These are phyloP conservation scores for Protodeltote pygarga DNA, from an alignment of 2,888 invertebrate species.

Conservation along the genomic window DNA sequence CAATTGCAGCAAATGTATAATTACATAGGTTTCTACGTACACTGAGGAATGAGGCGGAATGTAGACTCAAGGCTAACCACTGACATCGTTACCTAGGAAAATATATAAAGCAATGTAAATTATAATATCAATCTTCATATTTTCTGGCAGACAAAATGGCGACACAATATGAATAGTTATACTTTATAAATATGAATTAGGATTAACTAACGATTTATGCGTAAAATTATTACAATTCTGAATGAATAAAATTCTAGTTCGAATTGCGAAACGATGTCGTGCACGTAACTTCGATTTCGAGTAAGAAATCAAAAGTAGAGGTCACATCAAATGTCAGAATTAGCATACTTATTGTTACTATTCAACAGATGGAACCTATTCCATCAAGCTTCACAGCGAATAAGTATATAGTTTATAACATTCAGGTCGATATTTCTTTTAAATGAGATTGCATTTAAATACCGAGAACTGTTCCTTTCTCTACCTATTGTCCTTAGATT, in stretches of 20 bases:
- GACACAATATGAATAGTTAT: constrained; percentile 40
- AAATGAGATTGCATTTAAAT: constrained; percentile 6
- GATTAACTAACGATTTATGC: constrained; percentile 35
- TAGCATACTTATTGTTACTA: constrained; percentile 60
- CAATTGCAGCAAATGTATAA: constrained; percentile 65
- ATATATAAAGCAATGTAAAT: constrained; percentile 40
- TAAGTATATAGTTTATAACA: background rate
- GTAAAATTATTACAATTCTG: constrained; percentile 48
- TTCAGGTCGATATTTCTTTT: constrained; percentile 2
- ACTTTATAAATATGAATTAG: constrained; percentile 31
- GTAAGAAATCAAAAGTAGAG: constrained; percentile 71
- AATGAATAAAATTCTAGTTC: constrained; percentile 60
- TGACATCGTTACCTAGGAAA: constrained; percentile 69
- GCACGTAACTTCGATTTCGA: constrained; percentile 62
- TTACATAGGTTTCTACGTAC: constrained; percentile 69
- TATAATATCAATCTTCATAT: constrained; percentile 21
- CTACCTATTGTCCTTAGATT: constrained; percentile 6
- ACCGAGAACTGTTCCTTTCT: constrained; percentile 13
- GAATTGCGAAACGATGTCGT: constrained; percentile 64
- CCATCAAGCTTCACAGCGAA: background rate
- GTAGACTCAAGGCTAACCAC: constrained; percentile 72
- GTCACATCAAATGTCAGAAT: constrained; percentile 70
- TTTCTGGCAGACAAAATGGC: constrained; percentile 47
- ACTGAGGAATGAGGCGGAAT: constrained; percentile 64
- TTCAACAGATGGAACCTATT: constrained; percentile 9